Evolutionary conservation across 1,140 invertebrate genomes (phyloP), one percentile per base, ranked within the genome.

Genomic region (Drosophila tsacasi): DNA sequence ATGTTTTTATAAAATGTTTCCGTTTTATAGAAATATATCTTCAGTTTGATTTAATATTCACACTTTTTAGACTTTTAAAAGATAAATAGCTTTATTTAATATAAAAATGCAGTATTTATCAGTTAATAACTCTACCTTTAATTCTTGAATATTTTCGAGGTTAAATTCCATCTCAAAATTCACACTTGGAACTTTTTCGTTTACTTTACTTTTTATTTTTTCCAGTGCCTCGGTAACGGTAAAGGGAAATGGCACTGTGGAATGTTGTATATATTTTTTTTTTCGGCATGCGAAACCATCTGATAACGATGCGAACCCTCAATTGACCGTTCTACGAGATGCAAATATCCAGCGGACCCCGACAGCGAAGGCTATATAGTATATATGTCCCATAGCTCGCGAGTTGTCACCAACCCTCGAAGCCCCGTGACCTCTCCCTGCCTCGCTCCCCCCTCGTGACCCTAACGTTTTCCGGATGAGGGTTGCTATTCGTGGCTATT

Each of bases 261-360:
- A 73, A 73, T 73, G 54, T 72, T 71, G 21, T 55, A 55, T 37
- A 27, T 42, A 47, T 17, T 9, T 12, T 52, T 69, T 63, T 49
- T 68, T 50, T 37, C 27, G 69, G 39, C 69, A 40, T 73, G 66
- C 66, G 35, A 58, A 73, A 72, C 69, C 69, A 73, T 73, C 69
- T 73, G 69, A 72, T 73, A 73, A 60, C 69, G 69, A 60, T 50
- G 67, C 67, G 67, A 71, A 71, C 67, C 67, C 67, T 71, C 67
- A 71, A 67, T 71, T 71, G 69, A 72, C 69, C 69, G 69, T 73
- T 72, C 69, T 60, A 60, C 25, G 54, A 72, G 66, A 73, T 73
- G 69, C 69, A 73, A 73, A 71, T 73, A 73, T 50, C 69, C 42
- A 71, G 69, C 66, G 69, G 25, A 12, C 69, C 66, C 69, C 69